A percentile compares a stretch with the other conserved stretches of the same genome.
These are phyloP conservation scores for Caenorhabditis sinica DNA, from an alignment of 2,888 invertebrate species.

Conservation along the genomic window DNA sequence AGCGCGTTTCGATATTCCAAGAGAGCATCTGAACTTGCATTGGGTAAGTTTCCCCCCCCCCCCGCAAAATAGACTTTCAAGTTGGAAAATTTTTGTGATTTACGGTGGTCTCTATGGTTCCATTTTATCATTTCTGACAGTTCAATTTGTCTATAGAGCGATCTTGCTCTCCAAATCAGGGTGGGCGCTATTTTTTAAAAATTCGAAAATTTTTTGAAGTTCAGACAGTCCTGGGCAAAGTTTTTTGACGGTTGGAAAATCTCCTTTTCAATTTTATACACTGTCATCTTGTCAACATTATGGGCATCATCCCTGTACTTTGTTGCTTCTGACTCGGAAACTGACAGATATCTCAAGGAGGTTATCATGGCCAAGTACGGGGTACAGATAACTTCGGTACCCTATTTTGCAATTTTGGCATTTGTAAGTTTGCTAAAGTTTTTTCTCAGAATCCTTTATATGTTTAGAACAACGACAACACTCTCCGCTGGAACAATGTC, in stretches of 20 bases:
- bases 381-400: neutral
- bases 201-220: neutral
- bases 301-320: neutral
- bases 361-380: slow-evolving; percentile 5
- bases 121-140: slow-evolving; percentile 12
- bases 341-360: neutral
- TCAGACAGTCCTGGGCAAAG: neutral
- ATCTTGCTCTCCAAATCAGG: neutral
- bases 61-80: too few relatives aligned
- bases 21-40: neutral
- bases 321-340: neutral
- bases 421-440: slow-evolving; percentile 4
- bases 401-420: neutral
- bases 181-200: neutral
- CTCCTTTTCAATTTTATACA: neutral
- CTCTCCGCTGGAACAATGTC: slow-evolving; percentile 28
- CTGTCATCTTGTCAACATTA: neutral
- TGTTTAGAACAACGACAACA: neutral
- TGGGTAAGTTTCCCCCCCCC: too few relatives aligned
- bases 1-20: slow-evolving; percentile 11
- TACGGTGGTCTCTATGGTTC: neutral
- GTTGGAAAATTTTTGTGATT: neutral
- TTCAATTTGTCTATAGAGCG: slow-evolving; percentile 38
- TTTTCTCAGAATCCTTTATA: neutral
- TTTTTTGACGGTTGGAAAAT: neutral